Percentiles rank a stretch among this genome's conserved stretches.
These are phyloP conservation scores for Yponomeuta plumbellus DNA, from an alignment of 2,888 invertebrate species.

Conservation along the genomic window DNA sequence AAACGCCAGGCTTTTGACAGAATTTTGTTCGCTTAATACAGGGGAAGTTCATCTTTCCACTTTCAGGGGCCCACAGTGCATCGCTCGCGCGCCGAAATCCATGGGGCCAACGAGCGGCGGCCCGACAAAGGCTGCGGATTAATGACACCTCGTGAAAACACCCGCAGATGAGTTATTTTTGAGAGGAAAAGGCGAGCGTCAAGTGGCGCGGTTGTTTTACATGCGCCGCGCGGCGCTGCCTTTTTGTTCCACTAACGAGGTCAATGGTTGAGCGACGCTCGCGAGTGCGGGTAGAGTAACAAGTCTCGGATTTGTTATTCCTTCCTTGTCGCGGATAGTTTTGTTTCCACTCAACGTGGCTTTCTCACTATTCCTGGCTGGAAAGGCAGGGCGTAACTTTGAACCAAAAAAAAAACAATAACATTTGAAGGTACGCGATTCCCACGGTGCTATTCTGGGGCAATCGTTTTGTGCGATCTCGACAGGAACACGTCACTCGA, in stretches of 20 bases:
- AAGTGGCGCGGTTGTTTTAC: slow-evolving; percentile 68
- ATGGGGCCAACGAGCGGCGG: slow-evolving; percentile 38
- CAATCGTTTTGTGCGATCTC: slow-evolving; percentile 23
- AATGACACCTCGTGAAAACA: slow-evolving; percentile 68
- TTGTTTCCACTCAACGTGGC: neutral
- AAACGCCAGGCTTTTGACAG: too few species aligned
- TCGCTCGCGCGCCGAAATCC: slow-evolving; percentile 25
- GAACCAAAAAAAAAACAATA: neutral
- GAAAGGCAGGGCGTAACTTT: neutral
- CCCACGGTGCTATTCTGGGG: slow-evolving; percentile 19
- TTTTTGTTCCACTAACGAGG: slow-evolving; percentile 74
- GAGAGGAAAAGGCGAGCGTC: slow-evolving; percentile 73
- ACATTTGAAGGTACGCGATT: slow-evolving; percentile 6
- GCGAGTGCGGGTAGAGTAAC: slow-evolving; percentile 46
- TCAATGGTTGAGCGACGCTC: slow-evolving; percentile 58
- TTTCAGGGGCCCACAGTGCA: neutral
- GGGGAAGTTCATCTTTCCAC: neutral
- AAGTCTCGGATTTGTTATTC: slow-evolving; percentile 37
- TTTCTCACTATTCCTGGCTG: neutral
- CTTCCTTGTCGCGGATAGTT: slow-evolving; percentile 13
- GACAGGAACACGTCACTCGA: slow-evolving; percentile 50
- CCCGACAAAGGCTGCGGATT: slow-evolving; percentile 58
- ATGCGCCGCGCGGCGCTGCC: slow-evolving; percentile 35
- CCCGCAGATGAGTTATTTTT: slow-evolving; percentile 70
- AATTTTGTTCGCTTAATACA: too few species aligned